These are phyloP conservation scores for Lycorma delicatula DNA, from an alignment of 1,140 invertebrate genomes.

Conservation along the genomic window DNA sequence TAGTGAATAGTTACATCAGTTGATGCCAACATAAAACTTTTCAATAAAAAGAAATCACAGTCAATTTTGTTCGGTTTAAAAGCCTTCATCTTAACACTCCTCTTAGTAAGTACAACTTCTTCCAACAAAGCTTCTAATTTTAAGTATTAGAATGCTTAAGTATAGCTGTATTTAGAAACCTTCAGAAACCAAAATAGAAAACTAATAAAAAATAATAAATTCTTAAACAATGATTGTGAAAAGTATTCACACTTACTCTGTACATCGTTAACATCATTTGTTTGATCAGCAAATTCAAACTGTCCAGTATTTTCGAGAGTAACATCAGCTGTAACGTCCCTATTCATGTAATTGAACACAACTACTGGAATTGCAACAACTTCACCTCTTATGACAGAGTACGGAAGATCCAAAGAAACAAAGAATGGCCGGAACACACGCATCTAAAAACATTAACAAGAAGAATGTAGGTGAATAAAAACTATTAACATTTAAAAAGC, in stretches of 20 bases:
- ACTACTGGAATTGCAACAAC: conserved; percentile 81
- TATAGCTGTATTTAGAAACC: too few species aligned
- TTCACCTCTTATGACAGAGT: conserved; percentile 84
- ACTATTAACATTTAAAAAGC: neutral
- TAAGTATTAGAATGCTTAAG: too few species aligned
- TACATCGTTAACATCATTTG: conserved; percentile 53
- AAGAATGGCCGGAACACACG: conserved; percentile 85
- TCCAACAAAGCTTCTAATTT: too few species aligned
- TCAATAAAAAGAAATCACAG: too few species aligned
- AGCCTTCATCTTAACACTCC: too few species aligned
- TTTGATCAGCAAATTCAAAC: conserved; percentile 73
- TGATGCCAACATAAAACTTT: too few species aligned
- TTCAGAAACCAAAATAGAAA: too few species aligned
- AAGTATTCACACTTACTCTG: conserved; percentile 50
- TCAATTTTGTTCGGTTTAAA: too few species aligned
- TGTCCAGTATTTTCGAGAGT: conserved; percentile 73
- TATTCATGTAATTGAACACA: conserved; percentile 83
- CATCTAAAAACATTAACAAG: conserved; percentile 42
- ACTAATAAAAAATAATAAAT: too few species aligned
- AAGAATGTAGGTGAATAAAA: neutral
- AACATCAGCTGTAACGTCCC: conserved; percentile 69
- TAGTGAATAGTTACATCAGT: too few species aligned
- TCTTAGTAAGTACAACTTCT: too few species aligned
- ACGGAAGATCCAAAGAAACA: conserved; percentile 76
- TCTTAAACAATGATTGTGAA: too few species aligned